Conservation (phyloP, 1,140 invertebrate species). For the Orius insidiosus region DNA sequence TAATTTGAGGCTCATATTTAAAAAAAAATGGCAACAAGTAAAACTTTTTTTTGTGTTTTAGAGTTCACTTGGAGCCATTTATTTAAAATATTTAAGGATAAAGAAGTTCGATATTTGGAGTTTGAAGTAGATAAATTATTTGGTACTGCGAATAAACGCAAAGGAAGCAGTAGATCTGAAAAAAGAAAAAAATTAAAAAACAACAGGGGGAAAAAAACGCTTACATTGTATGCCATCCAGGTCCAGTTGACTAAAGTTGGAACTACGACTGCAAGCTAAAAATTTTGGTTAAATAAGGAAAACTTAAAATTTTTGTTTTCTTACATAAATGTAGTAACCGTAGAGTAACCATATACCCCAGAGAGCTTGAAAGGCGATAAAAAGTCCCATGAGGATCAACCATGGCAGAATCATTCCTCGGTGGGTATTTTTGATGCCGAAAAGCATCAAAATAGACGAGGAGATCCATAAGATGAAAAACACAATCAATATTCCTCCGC, state of each 20-base stretch:
- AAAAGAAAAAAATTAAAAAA: constrained; percentile 21
- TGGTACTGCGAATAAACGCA: constrained; percentile 71
- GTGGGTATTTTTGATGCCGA: constrained; percentile 41
- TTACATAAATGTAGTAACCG: constrained; percentile 80
- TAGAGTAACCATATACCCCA: constrained; percentile 69
- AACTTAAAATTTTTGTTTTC: constrained; percentile 22
- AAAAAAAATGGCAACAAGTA: too few species aligned
- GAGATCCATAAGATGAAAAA: constrained; percentile 51
- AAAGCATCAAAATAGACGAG: constrained; percentile 42
- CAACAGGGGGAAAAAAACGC: constrained; percentile 23
- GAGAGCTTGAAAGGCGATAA: constrained; percentile 53
- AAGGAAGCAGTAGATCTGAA: constrained; percentile 70
- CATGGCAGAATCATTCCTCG: constrained; percentile 66
- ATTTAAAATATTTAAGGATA: constrained; percentile 33
- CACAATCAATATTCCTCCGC: constrained; percentile 51
- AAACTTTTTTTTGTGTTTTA: too few species aligned
- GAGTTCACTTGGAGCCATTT: too few species aligned
- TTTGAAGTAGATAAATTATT: constrained; percentile 56
- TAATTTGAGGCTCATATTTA: too few species aligned
- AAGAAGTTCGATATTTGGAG: constrained; percentile 70
- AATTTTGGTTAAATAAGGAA: constrained; percentile 16
- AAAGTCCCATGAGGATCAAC: constrained; percentile 48
- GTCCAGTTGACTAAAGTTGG: constrained; percentile 53
- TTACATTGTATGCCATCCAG: constrained; percentile 72
- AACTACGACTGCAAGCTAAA: constrained; percentile 58